Evolutionary conservation across 2,888 invertebrate species (phyloP), one percentile per base, ranked within the genome.

Genomic region (Cheilosia pagana): DNA sequence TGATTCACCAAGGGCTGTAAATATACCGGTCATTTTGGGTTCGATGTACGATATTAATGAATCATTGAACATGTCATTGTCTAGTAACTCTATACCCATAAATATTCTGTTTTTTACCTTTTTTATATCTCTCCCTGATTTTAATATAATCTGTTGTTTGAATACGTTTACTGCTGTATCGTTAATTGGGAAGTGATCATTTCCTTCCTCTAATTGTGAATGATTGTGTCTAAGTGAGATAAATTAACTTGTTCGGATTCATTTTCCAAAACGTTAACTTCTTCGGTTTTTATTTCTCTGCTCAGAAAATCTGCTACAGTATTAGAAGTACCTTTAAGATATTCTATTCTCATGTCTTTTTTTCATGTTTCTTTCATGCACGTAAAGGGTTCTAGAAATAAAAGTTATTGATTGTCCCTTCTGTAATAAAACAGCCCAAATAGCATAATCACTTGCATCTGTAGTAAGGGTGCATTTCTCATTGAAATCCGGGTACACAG

Each of bases 241-340:
- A 57, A 14, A 43, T 60, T 60, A n/a, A 60, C 28, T 21, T 63
- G 4, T 63, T 48, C 48, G 1, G 62, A 28, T 21, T 65, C 65
- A 3, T 65, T 23, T 23, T 50, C 39, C 23, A 50, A 50, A 21
- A n/a, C 31, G 16, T 62, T 62, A 14, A 62, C 23, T 25, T 62
- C 45, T 35, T 62, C 45, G 1, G 3, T 16, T 48, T 35, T 25
- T 12, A 25, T 62, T 45, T 45, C 16, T 10, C 45, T 62, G 16
- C 1, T 62, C 35, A 35, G 35, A 28, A 62, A 45, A 16, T 43
- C 43, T 19, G 62, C 62, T 45, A 31, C 28, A 16, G 48, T 39
- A 50, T 63, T 63, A 16, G 14, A 23, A 23, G 31, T 63, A 35
- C 63, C 50, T 50, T 63, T 50, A 4, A 50, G 35, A 10, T 63